These are phyloP conservation scores for Leptinotarsa rubiginosa DNA, from an alignment of 2,888 invertebrate genomes.

Conservation along the genomic window DNA sequence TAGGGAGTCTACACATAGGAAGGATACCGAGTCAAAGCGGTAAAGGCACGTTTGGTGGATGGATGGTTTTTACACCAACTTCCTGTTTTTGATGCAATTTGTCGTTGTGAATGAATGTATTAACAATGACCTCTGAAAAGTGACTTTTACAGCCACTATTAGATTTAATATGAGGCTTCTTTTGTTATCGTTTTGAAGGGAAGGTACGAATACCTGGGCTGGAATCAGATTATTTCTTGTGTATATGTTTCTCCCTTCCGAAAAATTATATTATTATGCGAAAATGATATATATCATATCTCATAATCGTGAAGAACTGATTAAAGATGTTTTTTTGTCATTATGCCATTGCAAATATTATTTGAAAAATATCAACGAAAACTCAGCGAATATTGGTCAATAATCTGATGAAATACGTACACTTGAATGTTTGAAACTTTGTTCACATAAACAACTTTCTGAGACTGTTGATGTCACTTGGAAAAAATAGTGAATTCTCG, in stretches of 20 bases:
- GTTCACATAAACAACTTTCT: no score
- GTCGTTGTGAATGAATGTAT: conserved; percentile 63
- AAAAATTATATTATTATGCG: conserved; percentile 47
- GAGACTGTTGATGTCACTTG: no score
- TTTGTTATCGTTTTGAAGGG: conserved; percentile 52
- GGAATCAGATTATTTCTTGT: conserved; percentile 60
- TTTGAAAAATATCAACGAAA: no score
- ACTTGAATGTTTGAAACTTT: no score
- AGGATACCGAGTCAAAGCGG: conserved; percentile 61
- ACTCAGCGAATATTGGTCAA: no score
- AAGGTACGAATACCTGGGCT: conserved; percentile 58
- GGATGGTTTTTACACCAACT: conserved; percentile 66
- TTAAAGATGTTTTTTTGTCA: not conserved
- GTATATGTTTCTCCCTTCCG: conserved; percentile 50
- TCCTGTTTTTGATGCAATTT: conserved; percentile 68
- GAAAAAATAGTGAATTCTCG: no score
- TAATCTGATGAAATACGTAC: no score
- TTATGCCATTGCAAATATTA: no score
- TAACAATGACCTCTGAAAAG: conserved; percentile 64
- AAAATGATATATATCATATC: conserved; percentile 39
- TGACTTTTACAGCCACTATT: conserved; percentile 66
- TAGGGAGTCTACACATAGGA: conserved; percentile 62
- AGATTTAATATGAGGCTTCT: conserved; percentile 64
- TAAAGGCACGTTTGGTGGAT: conserved; percentile 60
- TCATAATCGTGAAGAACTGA: conserved; percentile 30